Conservation (phyloP, 2,113 vertebrate species). For the Cariama cristata region DNA sequence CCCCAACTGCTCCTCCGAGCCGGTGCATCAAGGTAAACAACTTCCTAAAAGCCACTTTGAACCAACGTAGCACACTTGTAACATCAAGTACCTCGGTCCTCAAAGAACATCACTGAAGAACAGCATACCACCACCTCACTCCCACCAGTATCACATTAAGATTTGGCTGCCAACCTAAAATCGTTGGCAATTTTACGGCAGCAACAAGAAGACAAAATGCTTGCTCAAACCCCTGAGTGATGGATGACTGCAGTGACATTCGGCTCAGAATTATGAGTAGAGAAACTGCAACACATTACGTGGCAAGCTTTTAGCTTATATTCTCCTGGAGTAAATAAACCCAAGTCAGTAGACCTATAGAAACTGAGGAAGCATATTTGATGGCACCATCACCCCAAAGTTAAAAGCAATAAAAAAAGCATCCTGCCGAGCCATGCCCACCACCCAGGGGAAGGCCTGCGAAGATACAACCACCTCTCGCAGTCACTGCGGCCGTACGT, state of each 20-base stretch:
- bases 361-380: background rate
- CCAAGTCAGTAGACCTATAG: background rate
- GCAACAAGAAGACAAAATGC: accelerated
- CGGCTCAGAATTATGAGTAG: accelerated
- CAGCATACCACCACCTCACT: background rate
- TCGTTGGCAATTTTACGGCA: background rate
- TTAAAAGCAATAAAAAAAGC: background rate
- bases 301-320: background rate
- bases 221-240: background rate
- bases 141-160: background rate
- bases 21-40: background rate
- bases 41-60: background rate
- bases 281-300: accelerated
- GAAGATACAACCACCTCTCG: background rate
- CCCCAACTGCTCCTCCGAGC: background rate
- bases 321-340: background rate
- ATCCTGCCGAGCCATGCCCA: background rate
- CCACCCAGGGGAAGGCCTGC: background rate
- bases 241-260: accelerated
- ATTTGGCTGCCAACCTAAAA: background rate
- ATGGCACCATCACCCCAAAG: background rate
- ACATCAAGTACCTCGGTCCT: accelerated
- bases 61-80: accelerated
- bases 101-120: background rate
- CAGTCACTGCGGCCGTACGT: accelerated